phyloP scores from a whole-genome alignment of 2,888 invertebrate genomes.

The Xylota segnis region DNA sequence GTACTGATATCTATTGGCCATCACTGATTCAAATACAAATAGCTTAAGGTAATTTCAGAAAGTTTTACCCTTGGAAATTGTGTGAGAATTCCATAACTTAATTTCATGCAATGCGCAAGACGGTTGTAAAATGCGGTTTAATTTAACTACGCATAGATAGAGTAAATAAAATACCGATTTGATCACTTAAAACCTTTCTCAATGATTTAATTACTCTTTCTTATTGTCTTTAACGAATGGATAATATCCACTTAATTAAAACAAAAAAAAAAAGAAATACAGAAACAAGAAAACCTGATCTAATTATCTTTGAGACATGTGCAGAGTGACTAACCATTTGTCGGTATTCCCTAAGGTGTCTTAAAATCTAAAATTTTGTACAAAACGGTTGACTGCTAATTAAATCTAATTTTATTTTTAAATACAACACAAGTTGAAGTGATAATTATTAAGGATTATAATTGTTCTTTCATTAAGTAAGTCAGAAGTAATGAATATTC shows the following conservation, averaged over 20 bases:
- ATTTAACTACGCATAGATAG: conserved; percentile 6
- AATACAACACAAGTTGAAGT: conserved; percentile 1
- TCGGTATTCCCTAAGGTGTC: background rate
- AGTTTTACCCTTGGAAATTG: conserved; percentile 19
- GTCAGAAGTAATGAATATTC: background rate
- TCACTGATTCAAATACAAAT: background rate
- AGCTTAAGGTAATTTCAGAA: background rate
- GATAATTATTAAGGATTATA: background rate
- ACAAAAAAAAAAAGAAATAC: too few relatives aligned
- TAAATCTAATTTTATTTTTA: conserved; percentile 11
- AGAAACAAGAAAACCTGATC: background rate
- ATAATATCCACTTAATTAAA: background rate
- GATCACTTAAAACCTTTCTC: conserved; percentile 4
- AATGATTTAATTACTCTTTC: conserved; percentile 5
- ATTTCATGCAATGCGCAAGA: background rate
- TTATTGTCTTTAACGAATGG: background rate
- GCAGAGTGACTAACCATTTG: background rate
- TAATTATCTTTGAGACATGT: background rate
- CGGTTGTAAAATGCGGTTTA: background rate
- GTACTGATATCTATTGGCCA: background rate
- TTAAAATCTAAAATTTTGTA: background rate
- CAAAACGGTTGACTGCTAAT: background rate
- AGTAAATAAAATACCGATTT: conserved; percentile 4
- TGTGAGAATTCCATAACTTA: background rate
- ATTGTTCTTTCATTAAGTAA: conserved; percentile 2